Evolutionary conservation across 2,888 invertebrate species (phyloP).

Genomic region (Diachrysia chrysitis): DNA sequence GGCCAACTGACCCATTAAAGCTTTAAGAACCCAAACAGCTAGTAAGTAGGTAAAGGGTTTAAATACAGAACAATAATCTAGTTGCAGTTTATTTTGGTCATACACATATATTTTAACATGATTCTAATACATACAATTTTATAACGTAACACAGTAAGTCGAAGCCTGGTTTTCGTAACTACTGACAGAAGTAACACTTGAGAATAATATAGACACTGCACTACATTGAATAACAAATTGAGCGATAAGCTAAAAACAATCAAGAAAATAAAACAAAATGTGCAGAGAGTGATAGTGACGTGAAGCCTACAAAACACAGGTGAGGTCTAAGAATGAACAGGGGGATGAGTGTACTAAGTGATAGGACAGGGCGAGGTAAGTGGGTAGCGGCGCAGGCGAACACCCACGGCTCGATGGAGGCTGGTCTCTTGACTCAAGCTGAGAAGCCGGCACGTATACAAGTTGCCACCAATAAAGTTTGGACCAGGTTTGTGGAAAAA

Average conservation of each 20-base stretch:
- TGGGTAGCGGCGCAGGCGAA: slow-evolving; percentile 79
- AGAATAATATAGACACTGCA: slow-evolving; percentile 71
- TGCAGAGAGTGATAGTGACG: slow-evolving; percentile 76
- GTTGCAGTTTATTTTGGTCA: slow-evolving; percentile 27
- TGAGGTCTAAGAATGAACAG: slow-evolving; percentile 76
- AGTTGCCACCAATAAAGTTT: slow-evolving; percentile 75
- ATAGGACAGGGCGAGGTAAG: slow-evolving; percentile 75
- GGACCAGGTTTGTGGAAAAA: slow-evolving; percentile 72
- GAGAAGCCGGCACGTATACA: slow-evolving; percentile 79
- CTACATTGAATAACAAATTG: slow-evolving; percentile 78
- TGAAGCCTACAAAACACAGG: slow-evolving; percentile 74
- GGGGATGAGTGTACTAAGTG: slow-evolving; percentile 74
- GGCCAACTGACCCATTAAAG: too few relatives aligned
- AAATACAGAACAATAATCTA: not conserved
- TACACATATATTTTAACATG: slow-evolving; percentile 55
- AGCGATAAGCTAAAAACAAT: slow-evolving; percentile 79
- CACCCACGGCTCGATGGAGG: slow-evolving; percentile 89
- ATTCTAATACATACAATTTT: slow-evolving; percentile 54
- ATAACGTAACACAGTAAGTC: slow-evolving; percentile 51
- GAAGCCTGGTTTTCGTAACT: slow-evolving; percentile 67
- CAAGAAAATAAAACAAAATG: slow-evolving; percentile 67
- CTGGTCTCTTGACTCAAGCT: slow-evolving; percentile 78
- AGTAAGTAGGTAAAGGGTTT: not conserved
- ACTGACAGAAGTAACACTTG: slow-evolving; percentile 63
- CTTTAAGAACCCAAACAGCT: too few relatives aligned